Conservation (phyloP, 1,140 invertebrate genomes). For the Hylyphantes graminicola region DNA sequence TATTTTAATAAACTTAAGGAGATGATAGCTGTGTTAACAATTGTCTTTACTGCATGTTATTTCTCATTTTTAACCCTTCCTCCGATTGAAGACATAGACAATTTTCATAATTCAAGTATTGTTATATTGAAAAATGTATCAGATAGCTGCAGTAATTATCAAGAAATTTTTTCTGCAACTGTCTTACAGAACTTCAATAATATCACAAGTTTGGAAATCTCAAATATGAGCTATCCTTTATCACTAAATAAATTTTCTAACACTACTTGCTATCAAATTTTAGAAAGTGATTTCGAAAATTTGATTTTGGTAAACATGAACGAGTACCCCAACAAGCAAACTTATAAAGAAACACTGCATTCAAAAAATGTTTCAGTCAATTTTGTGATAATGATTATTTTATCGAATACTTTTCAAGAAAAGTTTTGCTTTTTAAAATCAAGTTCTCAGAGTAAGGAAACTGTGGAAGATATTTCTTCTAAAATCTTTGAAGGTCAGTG, state of each 20-base stretch:
- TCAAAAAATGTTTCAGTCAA: too few species aligned
- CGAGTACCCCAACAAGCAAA: too few species aligned
- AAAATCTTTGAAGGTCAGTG: neutral
- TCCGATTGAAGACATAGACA: neutral
- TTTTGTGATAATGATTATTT: too few species aligned
- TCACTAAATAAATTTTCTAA: neutral
- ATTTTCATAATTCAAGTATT: neutral
- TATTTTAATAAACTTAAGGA: slow-evolving; percentile 64
- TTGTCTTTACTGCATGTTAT: slow-evolving; percentile 9
- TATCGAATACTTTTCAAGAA: too few species aligned
- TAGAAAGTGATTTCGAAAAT: too few species aligned
- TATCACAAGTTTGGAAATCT: neutral
- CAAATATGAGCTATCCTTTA: neutral
- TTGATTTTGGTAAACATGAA: too few species aligned
- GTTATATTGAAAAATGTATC: neutral
- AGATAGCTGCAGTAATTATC: neutral
- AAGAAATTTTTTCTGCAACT: neutral
- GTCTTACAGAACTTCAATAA: neutral
- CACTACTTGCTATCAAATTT: too few species aligned
- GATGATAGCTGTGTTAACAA: slow-evolving; percentile 53
- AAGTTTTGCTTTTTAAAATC: too few species aligned
- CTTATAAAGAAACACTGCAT: too few species aligned
- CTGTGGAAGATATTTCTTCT: neutral
- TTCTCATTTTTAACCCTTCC: neutral
- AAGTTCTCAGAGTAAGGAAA: too few species aligned